Evolutionary conservation across 2,797 vertebrate species (phyloP).

Genomic region (Fistularia tabacaria): DNA sequence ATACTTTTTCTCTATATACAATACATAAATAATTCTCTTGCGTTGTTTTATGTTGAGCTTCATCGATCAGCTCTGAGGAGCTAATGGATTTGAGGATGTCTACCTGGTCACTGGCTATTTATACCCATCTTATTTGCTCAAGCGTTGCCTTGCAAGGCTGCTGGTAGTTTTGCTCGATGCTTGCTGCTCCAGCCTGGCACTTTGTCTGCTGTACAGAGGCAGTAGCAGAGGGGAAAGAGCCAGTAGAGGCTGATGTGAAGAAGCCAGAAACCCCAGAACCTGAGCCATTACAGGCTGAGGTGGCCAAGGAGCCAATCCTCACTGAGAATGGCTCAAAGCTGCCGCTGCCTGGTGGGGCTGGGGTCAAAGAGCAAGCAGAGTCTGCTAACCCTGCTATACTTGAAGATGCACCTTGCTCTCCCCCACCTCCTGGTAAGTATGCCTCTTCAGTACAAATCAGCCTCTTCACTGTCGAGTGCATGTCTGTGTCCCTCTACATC

Average conservation of each 20-base stretch:
- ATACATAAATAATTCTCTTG: no score
- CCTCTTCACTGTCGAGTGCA: conserved; percentile 53
- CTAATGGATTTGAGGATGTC: background rate
- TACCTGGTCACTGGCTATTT: conserved; percentile 60
- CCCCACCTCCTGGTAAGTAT: conserved; percentile 72
- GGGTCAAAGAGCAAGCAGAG: conserved; percentile 58
- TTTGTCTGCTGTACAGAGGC: conserved; percentile 79
- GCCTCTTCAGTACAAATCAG: conserved; percentile 21
- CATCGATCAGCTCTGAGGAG: no score
- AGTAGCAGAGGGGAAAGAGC: conserved; percentile 63
- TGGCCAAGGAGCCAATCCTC: conserved; percentile 48
- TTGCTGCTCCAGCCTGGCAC: conserved; percentile 74
- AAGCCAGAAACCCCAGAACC: conserved; percentile 58
- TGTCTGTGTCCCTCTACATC: conserved; percentile 25
- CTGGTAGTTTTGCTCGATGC: conserved; percentile 55
- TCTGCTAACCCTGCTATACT: conserved; percentile 50
- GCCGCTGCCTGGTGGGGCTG: conserved; percentile 47
- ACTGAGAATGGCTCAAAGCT: conserved; percentile 49
- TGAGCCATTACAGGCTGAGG: conserved; percentile 56
- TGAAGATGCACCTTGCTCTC: conserved; percentile 59
- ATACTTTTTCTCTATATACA: no score
- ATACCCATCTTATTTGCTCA: conserved; percentile 37
- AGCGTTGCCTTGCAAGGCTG: conserved; percentile 53
- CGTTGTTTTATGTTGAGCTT: no score
- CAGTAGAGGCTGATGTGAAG: conserved; percentile 69